Conservation (phyloP, 2,888 invertebrate genomes). For the Flexamia atlantica region DNA sequence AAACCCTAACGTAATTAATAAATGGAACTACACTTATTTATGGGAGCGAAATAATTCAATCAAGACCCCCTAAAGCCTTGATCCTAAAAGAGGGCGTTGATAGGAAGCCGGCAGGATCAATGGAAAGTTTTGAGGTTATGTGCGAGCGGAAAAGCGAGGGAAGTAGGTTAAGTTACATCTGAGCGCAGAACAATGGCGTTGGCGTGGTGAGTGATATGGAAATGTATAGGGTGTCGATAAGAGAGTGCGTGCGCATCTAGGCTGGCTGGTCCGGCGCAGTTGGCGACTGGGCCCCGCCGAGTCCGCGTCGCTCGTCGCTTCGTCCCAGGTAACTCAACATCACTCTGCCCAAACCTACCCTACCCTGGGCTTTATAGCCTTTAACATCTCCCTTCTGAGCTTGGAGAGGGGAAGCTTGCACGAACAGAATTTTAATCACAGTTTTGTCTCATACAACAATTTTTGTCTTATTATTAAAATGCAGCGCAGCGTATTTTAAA, state of each 20-base stretch:
- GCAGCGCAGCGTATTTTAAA: neutral
- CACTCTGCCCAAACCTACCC: neutral
- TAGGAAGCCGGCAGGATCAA: neutral
- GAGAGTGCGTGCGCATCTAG: neutral
- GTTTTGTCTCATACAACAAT: too few relatives aligned
- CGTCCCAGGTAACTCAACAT: neutral
- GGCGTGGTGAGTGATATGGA: conserved; percentile 48
- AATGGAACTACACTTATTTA: too few relatives aligned
- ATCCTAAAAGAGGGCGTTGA: too few relatives aligned
- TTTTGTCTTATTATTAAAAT: too few relatives aligned
- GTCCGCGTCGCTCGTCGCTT: neutral
- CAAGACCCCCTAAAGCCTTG: too few relatives aligned
- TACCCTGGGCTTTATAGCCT: neutral
- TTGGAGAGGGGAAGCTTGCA: too few relatives aligned
- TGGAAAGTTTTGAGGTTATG: conserved; percentile 22
- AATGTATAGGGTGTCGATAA: conserved; percentile 51
- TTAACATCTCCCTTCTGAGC: too few relatives aligned
- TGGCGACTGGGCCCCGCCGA: neutral
- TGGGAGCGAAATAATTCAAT: too few relatives aligned
- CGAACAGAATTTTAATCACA: too few relatives aligned
- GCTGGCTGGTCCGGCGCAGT: conserved; percentile 35
- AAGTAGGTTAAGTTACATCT: conserved; percentile 17
- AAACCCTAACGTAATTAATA: too few relatives aligned
- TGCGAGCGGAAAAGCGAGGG: neutral
- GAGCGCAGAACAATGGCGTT: conserved; percentile 43